These are phyloP conservation scores for Capitulum mitella DNA, from an alignment of 2,888 invertebrate species.

Conservation along the genomic window DNA sequence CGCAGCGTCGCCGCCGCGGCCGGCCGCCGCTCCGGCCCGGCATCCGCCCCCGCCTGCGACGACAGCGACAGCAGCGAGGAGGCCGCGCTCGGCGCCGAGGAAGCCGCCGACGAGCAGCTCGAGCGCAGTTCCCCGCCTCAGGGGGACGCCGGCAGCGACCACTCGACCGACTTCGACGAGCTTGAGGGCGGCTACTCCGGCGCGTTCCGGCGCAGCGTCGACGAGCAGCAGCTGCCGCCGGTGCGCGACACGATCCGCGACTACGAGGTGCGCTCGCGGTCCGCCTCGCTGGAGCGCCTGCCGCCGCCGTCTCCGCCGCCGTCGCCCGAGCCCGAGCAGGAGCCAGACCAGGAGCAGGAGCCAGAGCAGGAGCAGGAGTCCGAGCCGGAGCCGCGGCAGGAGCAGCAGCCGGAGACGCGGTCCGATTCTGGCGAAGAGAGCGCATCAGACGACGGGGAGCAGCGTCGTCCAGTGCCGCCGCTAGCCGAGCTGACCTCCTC, in stretches of 20 bases:
- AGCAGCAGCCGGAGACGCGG: neutral
- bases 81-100: too few species aligned
- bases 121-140: too few species aligned
- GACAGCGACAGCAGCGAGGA: neutral
- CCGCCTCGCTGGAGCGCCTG: neutral
- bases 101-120: too few species aligned
- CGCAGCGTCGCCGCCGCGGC: neutral
- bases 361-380: neutral
- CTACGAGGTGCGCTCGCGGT: slow-evolving; percentile 10
- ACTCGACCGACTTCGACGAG: neutral
- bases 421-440: neutral
- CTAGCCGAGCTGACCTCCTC: neutral
- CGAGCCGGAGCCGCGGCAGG: neutral
- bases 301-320: neutral
- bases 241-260: neutral
- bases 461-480: neutral
- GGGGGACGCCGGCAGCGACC: neutral
- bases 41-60: slow-evolving; percentile 9
- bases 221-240: neutral
- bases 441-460: neutral
- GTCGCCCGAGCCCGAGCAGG: neutral
- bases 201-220: neutral
- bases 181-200: neutral
- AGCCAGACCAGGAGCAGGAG: neutral
- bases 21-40: too few species aligned